Conservation (phyloP, 2,113 vertebrate species). For the Rana temporaria region DNA sequence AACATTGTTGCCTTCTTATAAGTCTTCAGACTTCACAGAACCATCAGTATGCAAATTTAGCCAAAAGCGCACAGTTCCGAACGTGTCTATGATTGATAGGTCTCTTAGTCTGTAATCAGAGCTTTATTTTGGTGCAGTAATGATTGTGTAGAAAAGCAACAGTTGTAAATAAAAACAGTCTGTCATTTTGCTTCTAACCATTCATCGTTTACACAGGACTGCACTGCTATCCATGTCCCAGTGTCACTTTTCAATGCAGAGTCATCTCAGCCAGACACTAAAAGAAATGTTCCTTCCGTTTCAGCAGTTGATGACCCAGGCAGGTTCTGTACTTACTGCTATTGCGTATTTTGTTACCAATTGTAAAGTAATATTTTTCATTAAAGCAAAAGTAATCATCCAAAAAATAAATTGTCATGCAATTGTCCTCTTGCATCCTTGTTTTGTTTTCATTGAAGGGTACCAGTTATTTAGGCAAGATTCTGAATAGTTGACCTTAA, state of each 20-base stretch:
- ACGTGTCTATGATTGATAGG: background rate
- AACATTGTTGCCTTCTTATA: no score
- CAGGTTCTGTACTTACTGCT: background rate
- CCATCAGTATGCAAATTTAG: background rate
- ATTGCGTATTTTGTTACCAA: background rate
- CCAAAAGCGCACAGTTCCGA: background rate
- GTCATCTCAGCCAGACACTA: background rate
- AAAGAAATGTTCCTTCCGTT: background rate
- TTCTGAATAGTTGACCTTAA: no score
- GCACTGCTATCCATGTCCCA: background rate
- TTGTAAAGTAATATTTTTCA: background rate
- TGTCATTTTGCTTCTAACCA: background rate
- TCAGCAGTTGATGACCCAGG: background rate
- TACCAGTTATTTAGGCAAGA: no score
- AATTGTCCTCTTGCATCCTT: no score
- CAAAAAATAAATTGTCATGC: background rate
- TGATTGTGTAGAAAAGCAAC: background rate
- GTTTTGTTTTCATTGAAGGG: no score
- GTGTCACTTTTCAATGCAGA: background rate
- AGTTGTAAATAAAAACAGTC: background rate
- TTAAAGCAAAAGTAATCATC: background rate
- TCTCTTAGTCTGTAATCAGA: background rate
- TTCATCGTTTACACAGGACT: conserved; percentile 23
- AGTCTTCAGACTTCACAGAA: no score
- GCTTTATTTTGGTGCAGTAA: background rate